A percentile compares a stretch with the other conserved stretches of the same genome.
Evolutionary conservation across 1,140 invertebrate species (phyloP).

Genomic region (Drosophila hydei): DNA sequence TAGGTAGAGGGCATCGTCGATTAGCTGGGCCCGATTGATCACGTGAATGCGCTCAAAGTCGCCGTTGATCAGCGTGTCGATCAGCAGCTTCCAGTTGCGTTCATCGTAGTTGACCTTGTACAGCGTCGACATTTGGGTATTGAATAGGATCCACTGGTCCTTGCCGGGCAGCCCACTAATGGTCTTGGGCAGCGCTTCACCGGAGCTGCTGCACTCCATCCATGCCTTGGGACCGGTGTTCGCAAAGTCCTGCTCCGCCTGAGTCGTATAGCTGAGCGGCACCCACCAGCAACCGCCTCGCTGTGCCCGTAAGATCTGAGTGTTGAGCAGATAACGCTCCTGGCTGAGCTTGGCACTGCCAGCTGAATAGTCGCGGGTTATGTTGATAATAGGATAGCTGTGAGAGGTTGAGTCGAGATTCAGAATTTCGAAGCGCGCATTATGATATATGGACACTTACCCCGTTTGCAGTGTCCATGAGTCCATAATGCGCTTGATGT

Average conservation of each 20-base stretch:
- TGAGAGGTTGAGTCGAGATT: background rate
- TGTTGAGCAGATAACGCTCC: slow-evolving; percentile 83
- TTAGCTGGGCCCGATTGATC: slow-evolving; percentile 91
- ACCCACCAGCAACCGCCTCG: slow-evolving; percentile 85
- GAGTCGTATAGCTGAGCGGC: slow-evolving; percentile 87
- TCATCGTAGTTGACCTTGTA: slow-evolving; percentile 91
- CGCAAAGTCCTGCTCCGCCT: slow-evolving; percentile 87
- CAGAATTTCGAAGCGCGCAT: too few species aligned
- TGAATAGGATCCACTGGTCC: slow-evolving; percentile 87
- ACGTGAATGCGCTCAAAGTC: slow-evolving; percentile 86
- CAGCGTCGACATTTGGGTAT: slow-evolving; percentile 87
- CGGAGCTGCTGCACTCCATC: slow-evolving; percentile 84
- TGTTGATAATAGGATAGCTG: slow-evolving; percentile 90
- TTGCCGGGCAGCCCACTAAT: slow-evolving; percentile 74
- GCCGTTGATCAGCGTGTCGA: slow-evolving; percentile 85
- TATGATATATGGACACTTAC: slow-evolving; percentile 28
- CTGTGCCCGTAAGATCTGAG: slow-evolving; percentile 42
- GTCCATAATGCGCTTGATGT: slow-evolving; percentile 90
- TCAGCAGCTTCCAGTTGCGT: slow-evolving; percentile 88
- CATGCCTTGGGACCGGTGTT: slow-evolving; percentile 87
- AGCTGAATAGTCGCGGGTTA: slow-evolving; percentile 86
- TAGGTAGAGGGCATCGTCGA: slow-evolving; percentile 91
- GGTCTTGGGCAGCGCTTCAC: slow-evolving; percentile 56
- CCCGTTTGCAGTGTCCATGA: slow-evolving; percentile 92
- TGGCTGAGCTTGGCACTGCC: slow-evolving; percentile 85